Evolutionary conservation across 2,797 vertebrate genomes (phyloP).

Genomic region (Enteromius anoplus): DNA sequence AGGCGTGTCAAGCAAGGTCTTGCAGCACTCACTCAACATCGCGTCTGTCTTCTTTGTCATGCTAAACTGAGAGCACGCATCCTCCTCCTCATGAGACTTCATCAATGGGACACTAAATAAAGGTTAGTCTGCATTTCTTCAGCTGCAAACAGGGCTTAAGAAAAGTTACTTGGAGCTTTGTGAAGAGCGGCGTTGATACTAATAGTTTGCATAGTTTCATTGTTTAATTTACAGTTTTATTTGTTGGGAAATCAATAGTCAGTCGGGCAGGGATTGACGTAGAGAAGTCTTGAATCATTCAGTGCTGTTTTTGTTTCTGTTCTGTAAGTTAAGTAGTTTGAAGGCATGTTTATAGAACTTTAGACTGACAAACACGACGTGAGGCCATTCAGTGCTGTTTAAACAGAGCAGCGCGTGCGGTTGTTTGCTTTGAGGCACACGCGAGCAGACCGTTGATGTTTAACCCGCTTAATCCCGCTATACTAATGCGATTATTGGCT

Average conservation of each 20-base stretch:
- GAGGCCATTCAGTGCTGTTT: background rate
- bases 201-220: background rate
- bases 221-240: background rate
- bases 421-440: slow-evolving; percentile 8
- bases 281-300: background rate
- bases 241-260: background rate
- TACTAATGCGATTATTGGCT: slow-evolving; percentile 5
- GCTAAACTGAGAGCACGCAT: slow-evolving; percentile 63
- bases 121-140: slow-evolving; percentile 67
- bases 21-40: slow-evolving; percentile 43
- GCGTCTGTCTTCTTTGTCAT: slow-evolving; percentile 75
- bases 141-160: slow-evolving; percentile 1
- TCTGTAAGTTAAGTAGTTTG: background rate
- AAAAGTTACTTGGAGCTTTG: background rate
- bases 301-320: background rate
- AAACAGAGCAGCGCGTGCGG: background rate
- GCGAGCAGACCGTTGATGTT: slow-evolving; percentile 8
- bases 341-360: slow-evolving; percentile 24
- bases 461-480: slow-evolving; percentile 18
- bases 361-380: slow-evolving; percentile 40
- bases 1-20: slow-evolving; percentile 63
- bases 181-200: background rate
- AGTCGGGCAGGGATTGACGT: background rate
- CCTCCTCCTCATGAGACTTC: slow-evolving; percentile 50
- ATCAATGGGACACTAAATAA: slow-evolving; percentile 61